Conservation (phyloP, 2,888 invertebrate genomes). For the Conops quadrifasciatus region DNA sequence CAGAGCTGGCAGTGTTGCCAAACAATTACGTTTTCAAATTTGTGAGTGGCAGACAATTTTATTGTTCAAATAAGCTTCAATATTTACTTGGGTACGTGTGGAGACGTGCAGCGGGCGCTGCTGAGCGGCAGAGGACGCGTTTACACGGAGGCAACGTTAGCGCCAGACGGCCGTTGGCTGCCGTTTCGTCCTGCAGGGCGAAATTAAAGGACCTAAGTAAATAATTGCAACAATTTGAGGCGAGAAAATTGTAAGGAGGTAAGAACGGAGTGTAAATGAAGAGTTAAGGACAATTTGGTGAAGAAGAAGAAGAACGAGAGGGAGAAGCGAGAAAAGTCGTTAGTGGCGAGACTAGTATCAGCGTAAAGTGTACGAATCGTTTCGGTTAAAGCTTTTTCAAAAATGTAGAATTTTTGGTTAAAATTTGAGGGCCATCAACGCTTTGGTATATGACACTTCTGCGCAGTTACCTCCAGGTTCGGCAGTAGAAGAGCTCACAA, state of each 20-base stretch:
- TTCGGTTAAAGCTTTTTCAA: too few species aligned
- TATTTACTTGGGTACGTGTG: slow-evolving; percentile 33
- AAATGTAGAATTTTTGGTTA: too few species aligned
- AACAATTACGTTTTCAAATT: slow-evolving; percentile 31
- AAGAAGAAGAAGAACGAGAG: background rate
- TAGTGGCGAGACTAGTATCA: too few species aligned
- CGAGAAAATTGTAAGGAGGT: background rate
- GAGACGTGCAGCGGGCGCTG: background rate
- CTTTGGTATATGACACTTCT: too few species aligned
- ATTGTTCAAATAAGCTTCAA: slow-evolving; percentile 49
- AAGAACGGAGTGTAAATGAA: slow-evolving; percentile 25
- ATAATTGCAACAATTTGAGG: slow-evolving; percentile 29
- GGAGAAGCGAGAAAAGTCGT: background rate
- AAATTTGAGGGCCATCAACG: too few species aligned
- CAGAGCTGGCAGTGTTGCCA: slow-evolving; percentile 7
- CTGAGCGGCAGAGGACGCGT: background rate
- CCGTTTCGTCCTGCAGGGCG: background rate
- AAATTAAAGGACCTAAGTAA: slow-evolving; percentile 23
- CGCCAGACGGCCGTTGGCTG: background rate
- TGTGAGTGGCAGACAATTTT: slow-evolving; percentile 45
- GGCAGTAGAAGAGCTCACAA: too few species aligned
- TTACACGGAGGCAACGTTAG: background rate
- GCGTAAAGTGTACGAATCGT: too few species aligned
- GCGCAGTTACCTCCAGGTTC: too few species aligned
- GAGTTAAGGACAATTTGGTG: background rate